Conservation (phyloP, 1,140 invertebrate genomes). For the Matsumurasca onukii region DNA sequence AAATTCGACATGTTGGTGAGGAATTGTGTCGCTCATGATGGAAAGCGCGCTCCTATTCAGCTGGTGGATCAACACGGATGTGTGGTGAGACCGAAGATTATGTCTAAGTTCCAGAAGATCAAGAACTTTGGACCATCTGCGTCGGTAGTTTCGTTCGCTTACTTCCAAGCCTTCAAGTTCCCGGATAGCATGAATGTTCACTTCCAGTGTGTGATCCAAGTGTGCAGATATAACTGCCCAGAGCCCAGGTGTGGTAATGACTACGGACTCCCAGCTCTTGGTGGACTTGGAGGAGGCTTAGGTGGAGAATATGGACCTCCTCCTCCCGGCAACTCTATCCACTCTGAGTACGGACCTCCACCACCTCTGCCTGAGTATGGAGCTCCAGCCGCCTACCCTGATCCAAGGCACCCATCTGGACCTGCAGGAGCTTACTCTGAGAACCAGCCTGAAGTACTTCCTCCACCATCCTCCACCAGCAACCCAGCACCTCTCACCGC, state of each 20-base stretch:
- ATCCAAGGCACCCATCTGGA: conserved; percentile 78
- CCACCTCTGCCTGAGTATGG: conserved; percentile 48
- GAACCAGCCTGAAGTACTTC: conserved; percentile 74
- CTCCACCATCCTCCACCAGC: conserved; percentile 63
- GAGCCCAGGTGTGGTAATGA: conserved; percentile 66
- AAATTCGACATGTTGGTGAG: conserved; percentile 96
- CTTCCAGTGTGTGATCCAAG: conserved; percentile 95
- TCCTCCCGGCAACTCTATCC: conserved; percentile 43
- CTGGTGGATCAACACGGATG: conserved; percentile 91
- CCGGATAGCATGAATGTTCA: conserved; percentile 96
- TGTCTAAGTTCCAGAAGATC: conserved; percentile 93
- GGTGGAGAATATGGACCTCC: conserved; percentile 36
- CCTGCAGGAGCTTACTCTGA: conserved; percentile 79
- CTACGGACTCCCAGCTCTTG: conserved; percentile 34
- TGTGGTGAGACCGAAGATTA: conserved; percentile 86
- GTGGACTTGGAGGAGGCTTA: conserved; percentile 31
- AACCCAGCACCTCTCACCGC: conserved; percentile 38
- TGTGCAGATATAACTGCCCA: conserved; percentile 89
- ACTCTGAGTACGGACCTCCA: conserved; percentile 68
- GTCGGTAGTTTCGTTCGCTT: conserved; percentile 87
- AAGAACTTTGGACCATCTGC: conserved; percentile 93
- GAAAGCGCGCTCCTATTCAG: conserved; percentile 92
- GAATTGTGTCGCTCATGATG: conserved; percentile 93
- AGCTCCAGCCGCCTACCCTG: conserved; percentile 47
- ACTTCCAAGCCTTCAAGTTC: conserved; percentile 95